Percentiles rank a stretch among this genome's conserved stretches.
phyloP scores from a whole-genome alignment of 2,113 vertebrate genomes.

The Galemys pyrenaicus region DNA sequence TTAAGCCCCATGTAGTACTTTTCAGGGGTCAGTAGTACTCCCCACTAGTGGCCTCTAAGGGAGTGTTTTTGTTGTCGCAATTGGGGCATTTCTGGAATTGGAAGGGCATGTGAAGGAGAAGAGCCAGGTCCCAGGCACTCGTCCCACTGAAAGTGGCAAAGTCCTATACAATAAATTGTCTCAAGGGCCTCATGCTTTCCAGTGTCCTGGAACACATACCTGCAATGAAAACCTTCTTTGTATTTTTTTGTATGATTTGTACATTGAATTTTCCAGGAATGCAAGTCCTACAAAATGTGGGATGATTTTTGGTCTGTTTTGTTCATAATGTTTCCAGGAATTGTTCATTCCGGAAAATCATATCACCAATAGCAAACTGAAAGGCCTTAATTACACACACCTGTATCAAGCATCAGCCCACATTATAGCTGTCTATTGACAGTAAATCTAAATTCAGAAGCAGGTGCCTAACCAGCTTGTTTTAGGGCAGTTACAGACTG shows the following conservation, averaged over 20 bases:
- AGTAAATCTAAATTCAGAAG: neutral
- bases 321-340: constrained; percentile 51
- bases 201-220: neutral
- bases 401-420: neutral
- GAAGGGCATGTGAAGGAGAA: neutral
- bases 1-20: neutral
- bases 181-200: neutral
- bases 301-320: neutral
- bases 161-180: neutral
- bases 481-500: neutral
- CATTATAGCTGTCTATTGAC: neutral
- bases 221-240: neutral
- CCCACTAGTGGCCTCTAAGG: neutral
- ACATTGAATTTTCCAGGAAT: constrained; percentile 38
- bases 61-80: neutral
- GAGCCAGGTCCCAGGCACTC: neutral
- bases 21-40: neutral
- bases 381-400: neutral
- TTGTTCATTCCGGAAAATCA: neutral
- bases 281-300: neutral
- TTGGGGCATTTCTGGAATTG: neutral
- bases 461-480: neutral
- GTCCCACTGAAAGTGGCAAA: neutral
- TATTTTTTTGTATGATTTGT: neutral
- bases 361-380: neutral